Percentiles rank a stretch among this genome's conserved stretches.
Conservation (phyloP, 2,113 vertebrate genomes). For the Furnarius figulus region DNA sequence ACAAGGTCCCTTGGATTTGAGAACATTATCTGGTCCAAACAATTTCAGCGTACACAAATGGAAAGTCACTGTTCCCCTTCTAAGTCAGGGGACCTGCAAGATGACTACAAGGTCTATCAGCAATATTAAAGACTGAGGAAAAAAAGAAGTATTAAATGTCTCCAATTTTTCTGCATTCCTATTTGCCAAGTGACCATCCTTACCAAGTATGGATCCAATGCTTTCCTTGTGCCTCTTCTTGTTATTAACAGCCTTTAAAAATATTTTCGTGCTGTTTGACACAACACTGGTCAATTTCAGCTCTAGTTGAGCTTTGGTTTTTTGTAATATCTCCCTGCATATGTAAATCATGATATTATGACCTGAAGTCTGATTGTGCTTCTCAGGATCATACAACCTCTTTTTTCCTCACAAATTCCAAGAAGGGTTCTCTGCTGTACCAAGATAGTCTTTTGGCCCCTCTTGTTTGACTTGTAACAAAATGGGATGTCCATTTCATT, state of each 20-base stretch:
- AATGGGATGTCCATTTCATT: background rate
- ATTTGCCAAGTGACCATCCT: background rate
- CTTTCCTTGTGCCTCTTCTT: background rate
- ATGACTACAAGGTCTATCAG: background rate
- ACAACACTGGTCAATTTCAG: background rate
- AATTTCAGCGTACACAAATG: background rate
- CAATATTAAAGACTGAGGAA: background rate
- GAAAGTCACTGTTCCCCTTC: background rate
- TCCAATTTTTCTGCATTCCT: background rate
- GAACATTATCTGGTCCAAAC: background rate
- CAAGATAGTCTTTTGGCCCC: background rate
- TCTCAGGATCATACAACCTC: background rate
- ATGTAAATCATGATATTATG: rapidly evolving
- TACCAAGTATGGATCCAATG: background rate
- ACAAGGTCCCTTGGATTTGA: background rate
- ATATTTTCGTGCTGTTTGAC: background rate
- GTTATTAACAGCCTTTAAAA: background rate
- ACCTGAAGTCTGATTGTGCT: background rate
- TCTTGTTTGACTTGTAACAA: background rate
- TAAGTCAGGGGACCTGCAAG: background rate
- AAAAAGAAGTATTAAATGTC: background rate
- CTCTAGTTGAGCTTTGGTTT: background rate
- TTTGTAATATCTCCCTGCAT: background rate
- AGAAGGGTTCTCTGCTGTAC: background rate
- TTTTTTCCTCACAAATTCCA: background rate